phyloP scores from a whole-genome alignment of 2,888 invertebrate genomes.

The Syrphus vitripennis region DNA sequence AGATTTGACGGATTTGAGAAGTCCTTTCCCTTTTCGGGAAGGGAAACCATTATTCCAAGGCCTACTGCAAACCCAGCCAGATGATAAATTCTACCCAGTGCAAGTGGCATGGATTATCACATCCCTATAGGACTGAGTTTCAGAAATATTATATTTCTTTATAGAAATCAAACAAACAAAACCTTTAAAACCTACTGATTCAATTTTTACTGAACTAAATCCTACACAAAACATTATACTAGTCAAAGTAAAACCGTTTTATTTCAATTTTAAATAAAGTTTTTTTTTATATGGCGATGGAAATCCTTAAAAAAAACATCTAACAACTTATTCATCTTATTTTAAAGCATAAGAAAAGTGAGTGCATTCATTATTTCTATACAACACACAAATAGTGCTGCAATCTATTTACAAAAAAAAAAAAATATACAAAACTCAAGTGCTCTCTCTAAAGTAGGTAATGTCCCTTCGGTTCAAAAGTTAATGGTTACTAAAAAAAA shows the following conservation, averaged over 20 bases:
- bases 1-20: too few relatives aligned
- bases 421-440: slow-evolving; percentile 34
- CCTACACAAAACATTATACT: too few relatives aligned
- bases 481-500: slow-evolving; percentile 5
- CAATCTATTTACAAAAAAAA: background rate
- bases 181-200: too few relatives aligned
- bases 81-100: too few relatives aligned
- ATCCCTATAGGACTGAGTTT: too few relatives aligned
- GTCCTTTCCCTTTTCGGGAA: too few relatives aligned
- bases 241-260: background rate
- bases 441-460: slow-evolving; percentile 56
- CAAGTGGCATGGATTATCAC: too few relatives aligned
- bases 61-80: too few relatives aligned
- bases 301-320: background rate
- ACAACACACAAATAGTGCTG: background rate
- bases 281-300: background rate
- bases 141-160: too few relatives aligned
- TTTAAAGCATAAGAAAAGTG: slow-evolving; percentile 14
- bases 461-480: slow-evolving; percentile 39
- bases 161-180: too few relatives aligned
- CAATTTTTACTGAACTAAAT: too few relatives aligned
- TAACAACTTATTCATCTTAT: slow-evolving; percentile 43
- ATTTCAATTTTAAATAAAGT: background rate
- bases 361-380: background rate
- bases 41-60: too few relatives aligned